These are phyloP conservation scores for Zapornia atra DNA, from an alignment of 2,113 vertebrate genomes.

Conservation along the genomic window DNA sequence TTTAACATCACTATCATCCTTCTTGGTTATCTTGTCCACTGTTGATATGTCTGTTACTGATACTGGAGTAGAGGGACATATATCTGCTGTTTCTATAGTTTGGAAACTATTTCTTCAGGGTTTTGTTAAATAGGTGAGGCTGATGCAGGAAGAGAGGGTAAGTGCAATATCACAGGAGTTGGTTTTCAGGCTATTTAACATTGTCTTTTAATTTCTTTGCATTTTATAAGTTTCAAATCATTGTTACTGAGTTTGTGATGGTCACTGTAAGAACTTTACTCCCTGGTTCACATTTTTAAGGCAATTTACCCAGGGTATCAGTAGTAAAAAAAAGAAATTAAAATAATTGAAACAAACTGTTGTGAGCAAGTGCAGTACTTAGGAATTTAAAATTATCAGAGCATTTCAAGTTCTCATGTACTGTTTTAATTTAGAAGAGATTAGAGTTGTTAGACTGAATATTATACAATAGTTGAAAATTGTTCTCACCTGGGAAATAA, in stretches of 20 bases:
- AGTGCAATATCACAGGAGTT: neutral
- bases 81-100: neutral
- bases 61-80: neutral
- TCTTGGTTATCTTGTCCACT: neutral
- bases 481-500: neutral
- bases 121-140: neutral
- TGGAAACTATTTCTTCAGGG: neutral
- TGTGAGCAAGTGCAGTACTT: neutral
- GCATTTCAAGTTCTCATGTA: neutral
- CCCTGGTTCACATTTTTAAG: neutral
- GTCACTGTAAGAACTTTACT: neutral
- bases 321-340: neutral
- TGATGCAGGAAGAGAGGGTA: neutral
- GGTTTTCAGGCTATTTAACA: neutral
- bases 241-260: neutral
- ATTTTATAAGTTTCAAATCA: neutral
- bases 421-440: conserved; percentile 18
- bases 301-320: neutral
- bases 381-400: conserved; percentile 11
- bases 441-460: neutral
- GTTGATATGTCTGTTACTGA: neutral
- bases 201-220: neutral
- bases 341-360: conserved; percentile 17
- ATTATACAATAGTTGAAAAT: neutral
- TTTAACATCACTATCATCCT: neutral